Base-by-base conservation (phyloP, 2,888 invertebrate genomes). In the Clostera curtula region DNA sequence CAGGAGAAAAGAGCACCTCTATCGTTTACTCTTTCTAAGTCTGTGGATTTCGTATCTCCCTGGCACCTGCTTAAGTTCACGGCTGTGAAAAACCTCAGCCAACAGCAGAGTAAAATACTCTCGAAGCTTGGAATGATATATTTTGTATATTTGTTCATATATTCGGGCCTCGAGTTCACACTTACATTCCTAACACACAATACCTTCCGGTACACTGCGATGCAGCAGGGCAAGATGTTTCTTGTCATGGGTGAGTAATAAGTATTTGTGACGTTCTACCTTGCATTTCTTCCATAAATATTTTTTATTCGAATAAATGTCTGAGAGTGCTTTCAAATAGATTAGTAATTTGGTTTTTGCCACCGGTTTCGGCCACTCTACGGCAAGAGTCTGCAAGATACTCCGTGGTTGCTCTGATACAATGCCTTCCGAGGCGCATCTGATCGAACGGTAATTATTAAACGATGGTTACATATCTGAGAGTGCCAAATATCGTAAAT, bases 191-290 rank as follows among this genome's bases (percentile, higher is more conserved):
- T 98, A 24, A 97, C 97, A 28, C 97, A 97, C 80, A 91, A 95
- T 55, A 88, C 92, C 18, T 97, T 98, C 68, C 87, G 90, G 26
- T 98, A 94, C 67, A 91, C 90, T 29, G 95, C 97, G 22, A 94
- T 97, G 92, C 93, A 97, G 71, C 98, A 99, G 77, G 98, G 98
- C 4, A 95, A 93, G 87, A 97, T 99, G 95, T 99, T 98, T 70
- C 88, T 97, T 52, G 92, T 92, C 29, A 94, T 97, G 56, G 98
- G 98, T 74, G 66, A 74, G 65, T 64, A 25, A 12, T n/a, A n/a
- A n/a, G n/a, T n/a, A n/a, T n/a, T n/a, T n/a, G n/a, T n/a, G n/a
- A n/a, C n/a, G n/a, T n/a, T n/a, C n/a, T n/a, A n/a, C n/a, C n/a
- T n/a, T n/a, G n/a, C n/a, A n/a, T n/a, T n/a, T n/a, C n/a, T n/a